Base-by-base conservation (phyloP, 2,113 vertebrate species). In the Spea bombifrons region DNA sequence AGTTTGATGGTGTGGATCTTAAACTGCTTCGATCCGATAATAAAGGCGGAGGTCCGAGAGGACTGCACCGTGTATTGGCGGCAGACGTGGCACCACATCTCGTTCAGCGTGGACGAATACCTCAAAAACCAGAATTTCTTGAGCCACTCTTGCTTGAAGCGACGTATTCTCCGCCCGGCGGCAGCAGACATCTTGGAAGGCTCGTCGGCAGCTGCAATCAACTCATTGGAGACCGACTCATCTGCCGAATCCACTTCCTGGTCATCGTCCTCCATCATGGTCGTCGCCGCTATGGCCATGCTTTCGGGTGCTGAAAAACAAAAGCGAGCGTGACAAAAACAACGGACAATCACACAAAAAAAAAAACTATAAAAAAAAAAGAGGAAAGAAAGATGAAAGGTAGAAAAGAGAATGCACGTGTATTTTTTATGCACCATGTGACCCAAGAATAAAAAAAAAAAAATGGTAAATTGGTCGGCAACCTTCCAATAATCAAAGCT, bases 31-130 rank as follows among this genome's bases (percentile, higher is more conserved):
- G 97, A 99, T 83, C 97, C 97, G 4, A 97, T 93, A 83, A 99
- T 99, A 81, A 99, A 99, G 81, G 97, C 97, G 0, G 96, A 99
- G 7, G 96, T 98, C 83, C 97, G 92, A 0, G 97, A 97, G 1
- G 97, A 99, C 87, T 98, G 97, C 82, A 98, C 96, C 0, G 96
- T 99, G 84, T 99, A 98, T 85, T 99, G 97, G 63, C 97, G 93
- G 86, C 97, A 99, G 5, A 99, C 97, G 0, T 99, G 97, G 86
- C 97, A 99, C 97, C 97, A 99, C 97, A 99, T 99, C 88, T 99
- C 96, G 1, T 99, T 99, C 69, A 98, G 77, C 0, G 96, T 97
- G 0, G 96, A 93, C 0, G 97, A 99, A 86, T 99, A 99, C 49
- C 97, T 93, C 64, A 99, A 90, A 86, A 99, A 99, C 97, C 97